These are phyloP conservation scores for Deroptyus accipitrinus DNA, from an alignment of 2,113 vertebrate species.

Conservation along the genomic window DNA sequence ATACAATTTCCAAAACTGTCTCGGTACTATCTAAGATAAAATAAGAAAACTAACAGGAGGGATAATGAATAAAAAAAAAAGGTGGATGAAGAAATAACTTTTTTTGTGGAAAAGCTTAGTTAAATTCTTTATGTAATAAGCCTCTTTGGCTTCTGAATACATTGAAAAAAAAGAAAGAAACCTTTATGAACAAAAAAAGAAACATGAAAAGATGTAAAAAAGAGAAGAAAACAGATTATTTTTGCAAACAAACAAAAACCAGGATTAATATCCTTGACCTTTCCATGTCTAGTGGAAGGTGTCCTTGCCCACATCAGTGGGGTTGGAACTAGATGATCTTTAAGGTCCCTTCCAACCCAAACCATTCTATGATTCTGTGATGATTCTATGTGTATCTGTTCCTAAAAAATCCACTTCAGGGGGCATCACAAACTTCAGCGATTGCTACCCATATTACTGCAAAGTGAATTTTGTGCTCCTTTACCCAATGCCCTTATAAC, in stretches of 20 bases:
- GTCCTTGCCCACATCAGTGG: background rate
- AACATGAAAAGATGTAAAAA: background rate
- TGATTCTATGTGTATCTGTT: background rate
- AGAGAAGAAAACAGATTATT: background rate
- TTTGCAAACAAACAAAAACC: background rate
- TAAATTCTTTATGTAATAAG: background rate
- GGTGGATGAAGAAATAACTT: background rate
- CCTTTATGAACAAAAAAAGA: background rate
- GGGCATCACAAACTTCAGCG: background rate
- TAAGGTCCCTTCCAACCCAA: background rate
- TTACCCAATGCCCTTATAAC: background rate
- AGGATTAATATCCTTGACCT: background rate
- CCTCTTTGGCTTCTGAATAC: background rate
- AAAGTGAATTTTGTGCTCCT: background rate
- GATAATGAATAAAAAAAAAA: background rate
- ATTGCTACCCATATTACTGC: background rate
- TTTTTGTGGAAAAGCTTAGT: background rate
- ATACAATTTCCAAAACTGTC: rapidly evolving
- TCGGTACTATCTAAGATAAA: background rate
- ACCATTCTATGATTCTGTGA: background rate
- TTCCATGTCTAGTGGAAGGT: background rate
- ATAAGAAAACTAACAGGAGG: background rate
- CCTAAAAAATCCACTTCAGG: background rate
- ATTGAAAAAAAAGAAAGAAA: background rate
- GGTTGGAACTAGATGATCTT: background rate